Conservation (phyloP, 1,140 invertebrate species). For the Spodoptera frugiperda region DNA sequence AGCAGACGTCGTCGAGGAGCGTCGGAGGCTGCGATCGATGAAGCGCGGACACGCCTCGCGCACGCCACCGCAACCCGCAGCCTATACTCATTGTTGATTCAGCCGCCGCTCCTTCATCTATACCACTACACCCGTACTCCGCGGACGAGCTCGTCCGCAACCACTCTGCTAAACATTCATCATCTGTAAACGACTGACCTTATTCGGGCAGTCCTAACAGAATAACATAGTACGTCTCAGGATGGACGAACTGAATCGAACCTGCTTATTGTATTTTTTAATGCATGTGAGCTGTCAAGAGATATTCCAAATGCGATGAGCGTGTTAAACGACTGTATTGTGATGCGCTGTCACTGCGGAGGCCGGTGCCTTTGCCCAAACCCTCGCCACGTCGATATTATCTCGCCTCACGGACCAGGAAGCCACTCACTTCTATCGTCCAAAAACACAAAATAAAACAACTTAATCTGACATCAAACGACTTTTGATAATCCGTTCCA, state of each 20-base stretch:
- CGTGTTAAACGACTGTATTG: slow-evolving; percentile 82
- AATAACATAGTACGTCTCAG: slow-evolving; percentile 25
- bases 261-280: slow-evolving; percentile 46
- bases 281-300: slow-evolving; percentile 74
- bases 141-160: background rate
- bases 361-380: slow-evolving; percentile 71
- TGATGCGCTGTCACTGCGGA: slow-evolving; percentile 73
- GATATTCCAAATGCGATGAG: slow-evolving; percentile 74
- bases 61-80: slow-evolving; percentile 67
- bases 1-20: slow-evolving; percentile 82
- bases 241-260: slow-evolving; percentile 46
- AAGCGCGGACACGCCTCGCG: slow-evolving; percentile 85
- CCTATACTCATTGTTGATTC: slow-evolving; percentile 75
- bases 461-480: slow-evolving; percentile 68
- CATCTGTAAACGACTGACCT: slow-evolving; percentile 43
- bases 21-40: slow-evolving; percentile 85
- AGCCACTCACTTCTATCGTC: slow-evolving; percentile 57
- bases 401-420: slow-evolving; percentile 69
- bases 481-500: slow-evolving; percentile 63
- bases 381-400: slow-evolving; percentile 64
- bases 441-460: slow-evolving; percentile 55
- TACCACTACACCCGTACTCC: background rate
- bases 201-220: slow-evolving; percentile 5
- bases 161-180: slow-evolving; percentile 33
- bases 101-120: slow-evolving; percentile 51